Evolutionary conservation across 2,888 invertebrate species (phyloP).

Genomic region (Slavum lentiscoides): DNA sequence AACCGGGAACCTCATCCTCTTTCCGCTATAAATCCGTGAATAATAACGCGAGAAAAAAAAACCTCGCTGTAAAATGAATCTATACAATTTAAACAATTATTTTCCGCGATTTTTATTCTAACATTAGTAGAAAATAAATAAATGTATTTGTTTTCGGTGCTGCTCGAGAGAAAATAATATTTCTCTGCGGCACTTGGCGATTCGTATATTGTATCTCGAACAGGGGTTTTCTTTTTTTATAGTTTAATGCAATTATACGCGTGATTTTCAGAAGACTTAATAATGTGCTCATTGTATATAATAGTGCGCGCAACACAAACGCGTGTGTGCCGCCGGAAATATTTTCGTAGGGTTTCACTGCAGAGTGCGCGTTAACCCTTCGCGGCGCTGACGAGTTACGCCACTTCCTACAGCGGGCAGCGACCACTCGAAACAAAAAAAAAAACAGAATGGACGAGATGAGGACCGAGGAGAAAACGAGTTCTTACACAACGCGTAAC

Average conservation of each 20-base stretch:
- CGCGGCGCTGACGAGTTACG: slow-evolving; percentile 34
- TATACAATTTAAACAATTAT: too few species aligned
- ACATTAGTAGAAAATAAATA: too few species aligned
- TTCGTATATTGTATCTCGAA: too few species aligned
- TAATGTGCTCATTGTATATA: slow-evolving; percentile 21
- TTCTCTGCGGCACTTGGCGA: too few species aligned
- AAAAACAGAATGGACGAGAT: slow-evolving; percentile 14
- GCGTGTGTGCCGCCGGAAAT: slow-evolving; percentile 13
- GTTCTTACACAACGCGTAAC: slow-evolving; percentile 9
- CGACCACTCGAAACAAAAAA: slow-evolving; percentile 16
- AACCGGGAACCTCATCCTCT: too few species aligned
- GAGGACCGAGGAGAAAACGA: background rate
- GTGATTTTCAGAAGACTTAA: slow-evolving; percentile 37
- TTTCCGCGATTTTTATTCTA: too few species aligned
- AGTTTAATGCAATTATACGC: slow-evolving; percentile 23
- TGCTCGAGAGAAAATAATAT: too few species aligned
- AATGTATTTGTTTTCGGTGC: too few species aligned
- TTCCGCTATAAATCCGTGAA: too few species aligned
- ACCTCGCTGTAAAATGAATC: too few species aligned
- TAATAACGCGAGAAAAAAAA: too few species aligned
- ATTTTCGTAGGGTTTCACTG: slow-evolving; percentile 32
- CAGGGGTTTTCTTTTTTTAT: background rate
- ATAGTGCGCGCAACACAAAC: too few species aligned
- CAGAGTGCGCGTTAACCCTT: slow-evolving; percentile 17
- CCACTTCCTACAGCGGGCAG: slow-evolving; percentile 13